Conservation (phyloP, 2,888 invertebrate genomes). For the Standfussiana lucernea region DNA sequence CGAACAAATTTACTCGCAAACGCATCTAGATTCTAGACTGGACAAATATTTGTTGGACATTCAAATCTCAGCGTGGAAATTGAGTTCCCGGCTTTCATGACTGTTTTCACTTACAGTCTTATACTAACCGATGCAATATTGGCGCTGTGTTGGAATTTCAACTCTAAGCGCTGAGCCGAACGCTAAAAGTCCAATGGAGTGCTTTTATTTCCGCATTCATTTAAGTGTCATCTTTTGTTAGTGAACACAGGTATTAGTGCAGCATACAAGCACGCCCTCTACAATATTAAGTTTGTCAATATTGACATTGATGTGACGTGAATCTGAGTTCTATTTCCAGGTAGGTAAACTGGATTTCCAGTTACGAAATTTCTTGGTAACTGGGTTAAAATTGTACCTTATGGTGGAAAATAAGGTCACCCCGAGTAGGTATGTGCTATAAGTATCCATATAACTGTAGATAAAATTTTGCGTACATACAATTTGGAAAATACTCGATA, state of each 20-base stretch:
- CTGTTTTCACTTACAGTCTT: not conserved
- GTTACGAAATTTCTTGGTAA: not conserved
- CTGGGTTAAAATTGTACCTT: not conserved
- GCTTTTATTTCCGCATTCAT: not conserved
- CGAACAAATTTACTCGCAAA: not conserved
- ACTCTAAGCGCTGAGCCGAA: not conserved
- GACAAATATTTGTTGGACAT: slow-evolving; percentile 14
- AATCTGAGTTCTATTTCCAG: not conserved
- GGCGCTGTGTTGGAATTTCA: not conserved
- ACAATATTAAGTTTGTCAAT: not conserved
- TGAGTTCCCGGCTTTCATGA: slow-evolving; percentile 22
- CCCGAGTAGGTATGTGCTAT: not conserved
- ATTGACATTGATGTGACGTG: not conserved
- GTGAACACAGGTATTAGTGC: not conserved
- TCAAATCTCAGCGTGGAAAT: slow-evolving; percentile 32
- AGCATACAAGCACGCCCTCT: not conserved
- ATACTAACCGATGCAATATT: not conserved
- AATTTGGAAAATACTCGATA: not conserved
- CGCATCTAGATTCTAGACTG: not conserved
- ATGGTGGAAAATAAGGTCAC: not conserved
- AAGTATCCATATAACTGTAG: no score
- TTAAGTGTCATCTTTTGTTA: not conserved
- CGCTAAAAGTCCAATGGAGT: not conserved
- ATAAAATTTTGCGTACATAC: no score
- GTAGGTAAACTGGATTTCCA: not conserved